Conservation (phyloP, 2,113 vertebrate species). For the Oceanites oceanicus region DNA sequence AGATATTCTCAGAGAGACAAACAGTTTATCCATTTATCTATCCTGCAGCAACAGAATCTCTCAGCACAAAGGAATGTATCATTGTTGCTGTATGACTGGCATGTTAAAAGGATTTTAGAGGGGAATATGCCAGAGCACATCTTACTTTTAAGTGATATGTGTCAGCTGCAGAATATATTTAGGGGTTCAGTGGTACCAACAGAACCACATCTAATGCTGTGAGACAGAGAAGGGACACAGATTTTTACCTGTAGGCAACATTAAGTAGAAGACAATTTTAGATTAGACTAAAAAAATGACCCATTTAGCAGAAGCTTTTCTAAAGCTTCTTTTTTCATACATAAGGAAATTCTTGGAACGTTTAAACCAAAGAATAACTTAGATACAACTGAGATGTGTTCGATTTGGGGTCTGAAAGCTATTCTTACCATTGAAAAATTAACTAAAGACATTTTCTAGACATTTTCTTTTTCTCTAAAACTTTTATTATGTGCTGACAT, state of each 20-base stretch:
- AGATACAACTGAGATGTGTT: background rate
- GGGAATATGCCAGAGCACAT: slow-evolving; percentile 16
- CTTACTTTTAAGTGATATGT: slow-evolving; percentile 25
- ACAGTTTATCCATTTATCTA: background rate
- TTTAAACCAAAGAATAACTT: background rate
- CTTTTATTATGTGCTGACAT: background rate
- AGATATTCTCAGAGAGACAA: background rate
- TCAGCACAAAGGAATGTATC: background rate
- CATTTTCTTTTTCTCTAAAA: background rate
- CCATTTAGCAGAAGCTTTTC: background rate
- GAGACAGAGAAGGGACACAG: slow-evolving; percentile 6
- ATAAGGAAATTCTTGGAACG: background rate
- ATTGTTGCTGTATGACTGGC: background rate
- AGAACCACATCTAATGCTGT: slow-evolving; percentile 14
- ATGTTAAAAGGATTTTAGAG: slow-evolving; percentile 9
- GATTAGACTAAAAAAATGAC: background rate
- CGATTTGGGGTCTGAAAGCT: background rate
- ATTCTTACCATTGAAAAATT: background rate
- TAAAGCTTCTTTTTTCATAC: background rate
- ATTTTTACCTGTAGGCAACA: slow-evolving; percentile 25
- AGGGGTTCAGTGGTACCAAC: slow-evolving; percentile 21
- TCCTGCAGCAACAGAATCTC: background rate
- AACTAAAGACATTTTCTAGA: background rate
- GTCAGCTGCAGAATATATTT: slow-evolving; percentile 36
- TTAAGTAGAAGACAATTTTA: background rate